These are phyloP conservation scores for Megalops atlanticus DNA, from an alignment of 2,113 vertebrate genomes.

Conservation along the genomic window DNA sequence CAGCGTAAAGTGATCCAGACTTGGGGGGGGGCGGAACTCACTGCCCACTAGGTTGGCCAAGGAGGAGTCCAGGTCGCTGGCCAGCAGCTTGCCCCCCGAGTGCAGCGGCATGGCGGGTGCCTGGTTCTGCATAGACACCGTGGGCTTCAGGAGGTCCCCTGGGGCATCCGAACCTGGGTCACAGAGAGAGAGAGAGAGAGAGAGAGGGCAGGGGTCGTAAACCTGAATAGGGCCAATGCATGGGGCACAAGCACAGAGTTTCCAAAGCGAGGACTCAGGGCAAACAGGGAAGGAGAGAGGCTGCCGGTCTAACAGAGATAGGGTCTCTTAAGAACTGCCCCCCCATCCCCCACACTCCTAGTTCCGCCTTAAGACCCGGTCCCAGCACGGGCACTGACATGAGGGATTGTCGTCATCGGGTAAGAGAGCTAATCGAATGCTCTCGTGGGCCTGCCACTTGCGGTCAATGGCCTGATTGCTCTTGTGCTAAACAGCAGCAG, in stretches of 20 bases:
- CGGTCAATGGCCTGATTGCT: conserved; percentile 18
- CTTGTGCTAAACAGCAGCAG: background rate
- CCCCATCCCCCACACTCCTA: too few relatives aligned
- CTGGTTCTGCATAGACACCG: conserved; percentile 70
- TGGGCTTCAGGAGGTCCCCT: conserved; percentile 84
- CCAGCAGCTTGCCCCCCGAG: conserved; percentile 75
- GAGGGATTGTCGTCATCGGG: background rate
- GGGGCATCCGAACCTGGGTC: conserved; percentile 47
- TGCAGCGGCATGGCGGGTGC: conserved; percentile 63
- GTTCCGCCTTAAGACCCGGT: too few relatives aligned
- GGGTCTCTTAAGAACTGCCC: too few relatives aligned
- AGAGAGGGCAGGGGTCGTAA: conserved; percentile 10
- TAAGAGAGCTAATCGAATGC: background rate
- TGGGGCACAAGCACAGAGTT: too few relatives aligned
- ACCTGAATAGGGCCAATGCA: background rate
- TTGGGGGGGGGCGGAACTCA: conserved; percentile 59
- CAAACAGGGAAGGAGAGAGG: too few relatives aligned
- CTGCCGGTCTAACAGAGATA: too few relatives aligned
- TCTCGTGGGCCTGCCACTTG: background rate
- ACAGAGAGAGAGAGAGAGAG: conserved; percentile 34
- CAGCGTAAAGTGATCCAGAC: too few relatives aligned
- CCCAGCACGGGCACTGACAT: background rate
- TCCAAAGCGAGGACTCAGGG: too few relatives aligned
- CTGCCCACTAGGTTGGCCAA: conserved; percentile 85
- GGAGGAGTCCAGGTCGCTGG: conserved; percentile 81